phyloP scores from a whole-genome alignment of 2,797 vertebrate species.

The Channallabes apus region DNA sequence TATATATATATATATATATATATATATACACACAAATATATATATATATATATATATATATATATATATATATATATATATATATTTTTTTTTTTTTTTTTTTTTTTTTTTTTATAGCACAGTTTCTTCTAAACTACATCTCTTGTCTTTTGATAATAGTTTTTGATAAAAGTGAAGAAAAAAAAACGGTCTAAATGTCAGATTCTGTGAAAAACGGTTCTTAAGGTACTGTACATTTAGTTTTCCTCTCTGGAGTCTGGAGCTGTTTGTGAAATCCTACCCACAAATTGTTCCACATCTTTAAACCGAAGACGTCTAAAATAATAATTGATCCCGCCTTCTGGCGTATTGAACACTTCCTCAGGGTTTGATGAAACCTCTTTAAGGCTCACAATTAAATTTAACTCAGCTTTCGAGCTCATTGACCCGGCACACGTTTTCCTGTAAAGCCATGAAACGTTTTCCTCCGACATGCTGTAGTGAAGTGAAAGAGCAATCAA shows the following conservation, averaged over 20 bases:
- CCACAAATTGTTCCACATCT: conserved; percentile 7
- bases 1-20: too few species aligned
- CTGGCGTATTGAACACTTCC: conserved; percentile 16
- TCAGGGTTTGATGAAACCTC: conserved; percentile 21
- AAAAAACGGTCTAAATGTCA: neutral
- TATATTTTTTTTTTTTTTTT: too few species aligned
- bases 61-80: too few species aligned
- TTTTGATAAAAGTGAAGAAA: neutral
- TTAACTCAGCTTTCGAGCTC: conserved; percentile 9
- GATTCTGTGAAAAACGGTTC: neutral
- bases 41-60: too few species aligned
- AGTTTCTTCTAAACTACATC: neutral
- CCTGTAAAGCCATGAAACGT: conserved; percentile 67
- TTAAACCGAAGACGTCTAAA: conserved; percentile 12
- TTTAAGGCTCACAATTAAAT: conserved; percentile 40
- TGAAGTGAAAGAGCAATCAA: conserved; percentile 60
- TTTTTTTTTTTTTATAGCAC: too few species aligned
- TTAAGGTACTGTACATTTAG: too few species aligned
- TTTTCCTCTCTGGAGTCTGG: too few species aligned
- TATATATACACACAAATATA: too few species aligned
- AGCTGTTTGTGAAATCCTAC: neutral
- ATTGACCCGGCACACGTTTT: conserved; percentile 59
- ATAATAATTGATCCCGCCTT: conserved; percentile 21
- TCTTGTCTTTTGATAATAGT: neutral
- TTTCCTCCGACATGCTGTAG: conserved; percentile 57